These are phyloP conservation scores for Mormyrus proboscirostris DNA, from an alignment of 2,797 vertebrate species.

Conservation along the genomic window DNA sequence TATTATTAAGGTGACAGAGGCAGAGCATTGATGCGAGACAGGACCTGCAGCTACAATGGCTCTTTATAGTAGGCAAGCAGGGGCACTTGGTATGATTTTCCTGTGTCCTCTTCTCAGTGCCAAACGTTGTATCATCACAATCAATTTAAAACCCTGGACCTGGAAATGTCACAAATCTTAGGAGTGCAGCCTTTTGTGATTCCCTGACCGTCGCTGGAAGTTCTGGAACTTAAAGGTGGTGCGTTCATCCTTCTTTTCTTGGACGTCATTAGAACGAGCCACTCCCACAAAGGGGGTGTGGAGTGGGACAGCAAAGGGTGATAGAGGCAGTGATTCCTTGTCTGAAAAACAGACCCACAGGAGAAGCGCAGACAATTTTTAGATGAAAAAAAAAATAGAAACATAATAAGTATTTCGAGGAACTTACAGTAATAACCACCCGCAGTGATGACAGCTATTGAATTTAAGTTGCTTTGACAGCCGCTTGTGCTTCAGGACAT, in stretches of 20 bases:
- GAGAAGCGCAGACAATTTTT: not conserved
- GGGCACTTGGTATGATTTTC: not conserved
- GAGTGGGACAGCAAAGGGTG: not conserved
- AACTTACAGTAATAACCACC: not conserved
- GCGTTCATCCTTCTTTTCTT: not conserved
- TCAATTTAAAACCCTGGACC: not conserved
- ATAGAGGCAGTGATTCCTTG: not conserved
- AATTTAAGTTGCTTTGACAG: not conserved
- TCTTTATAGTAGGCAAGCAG: not conserved
- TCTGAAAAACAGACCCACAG: not conserved
- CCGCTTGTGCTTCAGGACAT: not conserved
- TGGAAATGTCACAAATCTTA: not conserved
- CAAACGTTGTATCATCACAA: not conserved
- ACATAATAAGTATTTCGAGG: not conserved
- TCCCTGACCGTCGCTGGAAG: not conserved
- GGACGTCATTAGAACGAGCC: not conserved
- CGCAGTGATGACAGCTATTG: not conserved
- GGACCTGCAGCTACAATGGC: not conserved
- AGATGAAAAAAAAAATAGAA: not conserved
- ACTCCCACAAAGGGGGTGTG: not conserved
- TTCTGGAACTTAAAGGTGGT: not conserved
- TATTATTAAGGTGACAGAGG: not conserved
- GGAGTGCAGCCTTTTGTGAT: not conserved
- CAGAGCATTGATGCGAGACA: not conserved
- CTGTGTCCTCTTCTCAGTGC: not conserved